Base-by-base conservation (phyloP, 2,113 vertebrate genomes). In the Pitta sordida region DNA sequence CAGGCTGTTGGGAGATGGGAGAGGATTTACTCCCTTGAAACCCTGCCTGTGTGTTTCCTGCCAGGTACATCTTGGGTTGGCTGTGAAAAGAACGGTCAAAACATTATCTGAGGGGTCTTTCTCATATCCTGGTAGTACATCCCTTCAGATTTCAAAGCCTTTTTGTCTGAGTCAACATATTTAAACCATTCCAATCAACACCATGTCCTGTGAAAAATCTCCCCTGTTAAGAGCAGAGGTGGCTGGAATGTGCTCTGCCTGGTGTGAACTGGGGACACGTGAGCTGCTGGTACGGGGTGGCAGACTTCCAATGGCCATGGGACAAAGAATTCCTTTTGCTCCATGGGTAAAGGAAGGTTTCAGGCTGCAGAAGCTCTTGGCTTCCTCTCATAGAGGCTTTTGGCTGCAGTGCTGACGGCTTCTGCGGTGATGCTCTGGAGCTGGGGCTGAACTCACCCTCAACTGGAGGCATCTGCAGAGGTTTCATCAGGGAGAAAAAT, bases 361-460 rank as follows among this genome's bases (percentile, higher is more conserved):
- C 10, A 74, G 88, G 78, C 74, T 93, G 83, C 74, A 96, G 91
- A 79, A 95, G 74, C 90, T 91, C 93, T 90, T 94, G 82, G 82
- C 75, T 91, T 94, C 78, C 49, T 93, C 84, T 89, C 1, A 11
- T 13, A 91, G 82, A 91, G 70, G 91, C 70, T 93, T 86, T 68
- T 91, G 86, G 70, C 89, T 93, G 3, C 68, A 10, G 37, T 64
- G 62, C 91, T 95, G 81, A 63, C 4, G 18, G 81, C 81, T 92
- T 93, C 91, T 93, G 84, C 78, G 85, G 65, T 51, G 71, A 41
- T 85, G 88, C 51, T 94, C 79, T 62, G 34, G 53, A 64, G 83
- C 64, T 91, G 32, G 63, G 65, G 55, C 58, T 71, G 14, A 83
- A 56, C 13, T 71, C 71, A 22, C 0, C 3, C 81, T 88, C 67